Evolutionary conservation across 2,113 vertebrate genomes (phyloP), one percentile per base, ranked within the genome.

Genomic region (Lophochroa leadbeateri): DNA sequence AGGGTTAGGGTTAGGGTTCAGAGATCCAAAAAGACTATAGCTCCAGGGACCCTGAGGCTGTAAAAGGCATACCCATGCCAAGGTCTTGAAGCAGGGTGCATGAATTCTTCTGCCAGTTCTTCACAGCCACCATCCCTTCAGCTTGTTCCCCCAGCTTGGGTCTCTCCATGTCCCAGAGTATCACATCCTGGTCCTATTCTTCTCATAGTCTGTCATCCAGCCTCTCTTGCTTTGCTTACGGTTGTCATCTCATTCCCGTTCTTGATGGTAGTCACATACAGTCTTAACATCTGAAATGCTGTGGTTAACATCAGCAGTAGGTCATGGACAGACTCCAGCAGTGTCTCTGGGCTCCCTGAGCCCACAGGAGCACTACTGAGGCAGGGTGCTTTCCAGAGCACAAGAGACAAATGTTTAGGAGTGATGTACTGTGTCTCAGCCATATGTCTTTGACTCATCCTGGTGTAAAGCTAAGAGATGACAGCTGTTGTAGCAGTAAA

Each of bases 301-400:
- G 11, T 13, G 9, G 13, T 13, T 41, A 25, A 11, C 25, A 1
- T n/a, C 61, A 39, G 33, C 24, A 39, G 7, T 8, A 19, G 43
- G 16, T 43, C 12, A 5, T 15, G 41, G 37, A 16, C 24, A 19
- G 33, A 23, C 20, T 47, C 13, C 0, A 0, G 1, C 24, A 29
- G 53, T 5, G 12, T n/a, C 67, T 28, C 17, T 13, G 33, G 27
- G 35, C 52, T 67, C 23, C 24, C 21, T 27, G 53, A 81, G 53
- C 53, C 49, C 43, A 28, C 53, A 80, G 49, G 21, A 52, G 39
- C 46, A 17, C 50, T 43, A 4, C 14, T 20, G 60, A 46, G 81
- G 11, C 35, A 35, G 41, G 31, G 41, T 60, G 57, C 35, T 85
- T 81, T 31, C 44, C 25, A 31, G 16, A 75, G 46, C 31, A 44